Evolutionary conservation across 1,140 invertebrate genomes (phyloP).

Genomic region (Luehdorfia chinensis): DNA sequence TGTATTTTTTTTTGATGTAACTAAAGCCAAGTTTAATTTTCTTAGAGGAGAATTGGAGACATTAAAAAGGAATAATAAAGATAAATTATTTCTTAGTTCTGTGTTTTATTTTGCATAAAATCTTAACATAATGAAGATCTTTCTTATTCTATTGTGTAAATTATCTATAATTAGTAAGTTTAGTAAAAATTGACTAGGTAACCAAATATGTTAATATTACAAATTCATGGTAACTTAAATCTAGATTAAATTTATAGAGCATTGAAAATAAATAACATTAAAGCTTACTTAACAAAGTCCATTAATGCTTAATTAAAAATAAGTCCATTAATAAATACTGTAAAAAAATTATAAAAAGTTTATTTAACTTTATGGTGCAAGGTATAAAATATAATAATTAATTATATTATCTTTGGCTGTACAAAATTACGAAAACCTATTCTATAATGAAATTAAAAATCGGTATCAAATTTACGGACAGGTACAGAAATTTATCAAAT

Average conservation of each 20-base stretch:
- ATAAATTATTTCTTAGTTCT: conserved; percentile 73
- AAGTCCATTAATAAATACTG: conserved; percentile 14
- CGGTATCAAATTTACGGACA: no score
- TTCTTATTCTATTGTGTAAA: conserved; percentile 16
- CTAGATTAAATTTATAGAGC: conserved; percentile 10
- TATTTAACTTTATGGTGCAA: no score
- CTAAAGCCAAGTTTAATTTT: conserved; percentile 73
- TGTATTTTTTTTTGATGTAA: conserved; percentile 75
- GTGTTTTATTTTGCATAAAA: conserved; percentile 57
- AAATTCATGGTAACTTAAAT: conserved; percentile 26
- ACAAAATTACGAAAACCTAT: background rate
- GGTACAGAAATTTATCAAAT: conserved; percentile 8
- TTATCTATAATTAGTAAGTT: conserved; percentile 12
- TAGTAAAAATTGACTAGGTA: conserved; percentile 33
- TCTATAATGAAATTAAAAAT: no score
- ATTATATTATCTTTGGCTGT: conserved; percentile 19
- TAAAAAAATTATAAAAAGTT: background rate
- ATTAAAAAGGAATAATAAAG: conserved; percentile 73
- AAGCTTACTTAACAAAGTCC: conserved; percentile 23
- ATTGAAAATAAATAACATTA: conserved; percentile 22
- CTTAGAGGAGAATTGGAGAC: conserved; percentile 72
- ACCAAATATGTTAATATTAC: conserved; percentile 13
- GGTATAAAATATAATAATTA: conserved; percentile 7
- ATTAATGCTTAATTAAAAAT: no score
- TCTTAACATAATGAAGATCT: conserved; percentile 16